phyloP scores from a whole-genome alignment of 2,797 vertebrate species.

The Onychomys arenicola region DNA sequence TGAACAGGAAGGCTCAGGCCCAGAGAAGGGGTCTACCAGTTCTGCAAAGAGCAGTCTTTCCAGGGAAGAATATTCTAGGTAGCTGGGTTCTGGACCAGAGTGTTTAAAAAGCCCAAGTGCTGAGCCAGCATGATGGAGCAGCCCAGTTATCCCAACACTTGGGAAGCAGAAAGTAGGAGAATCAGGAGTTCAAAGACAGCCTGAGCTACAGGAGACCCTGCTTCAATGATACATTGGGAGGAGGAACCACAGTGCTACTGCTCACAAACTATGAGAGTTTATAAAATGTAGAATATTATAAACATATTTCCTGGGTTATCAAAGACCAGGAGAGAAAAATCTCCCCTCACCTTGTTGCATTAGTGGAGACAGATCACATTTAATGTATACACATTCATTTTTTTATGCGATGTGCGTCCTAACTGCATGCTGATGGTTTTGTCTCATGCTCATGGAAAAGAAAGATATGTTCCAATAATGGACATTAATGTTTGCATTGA shows the following conservation, averaged over 20 bases:
- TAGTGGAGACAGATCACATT: not conserved
- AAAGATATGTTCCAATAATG: not conserved
- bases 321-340: not conserved
- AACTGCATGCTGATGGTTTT: not conserved
- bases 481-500: not conserved
- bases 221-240: rapidly evolving
- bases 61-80: not conserved
- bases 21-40: not conserved
- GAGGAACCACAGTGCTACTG: not conserved
- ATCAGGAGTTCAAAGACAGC: not conserved
- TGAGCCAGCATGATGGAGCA: not conserved
- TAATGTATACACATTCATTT: not conserved
- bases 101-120: not conserved
- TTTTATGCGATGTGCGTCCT: not conserved
- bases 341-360: not conserved
- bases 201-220: not conserved
- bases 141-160: not conserved
- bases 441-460: conserved; percentile 14
- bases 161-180: not conserved
- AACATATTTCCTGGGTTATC: not conserved
- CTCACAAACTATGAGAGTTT: not conserved
- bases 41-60: not conserved
- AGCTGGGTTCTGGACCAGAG: no score
- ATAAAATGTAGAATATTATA: not conserved
- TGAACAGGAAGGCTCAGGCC: not conserved